phyloP scores from a whole-genome alignment of 2,888 invertebrate species.

The Drosophila subquinaria region DNA sequence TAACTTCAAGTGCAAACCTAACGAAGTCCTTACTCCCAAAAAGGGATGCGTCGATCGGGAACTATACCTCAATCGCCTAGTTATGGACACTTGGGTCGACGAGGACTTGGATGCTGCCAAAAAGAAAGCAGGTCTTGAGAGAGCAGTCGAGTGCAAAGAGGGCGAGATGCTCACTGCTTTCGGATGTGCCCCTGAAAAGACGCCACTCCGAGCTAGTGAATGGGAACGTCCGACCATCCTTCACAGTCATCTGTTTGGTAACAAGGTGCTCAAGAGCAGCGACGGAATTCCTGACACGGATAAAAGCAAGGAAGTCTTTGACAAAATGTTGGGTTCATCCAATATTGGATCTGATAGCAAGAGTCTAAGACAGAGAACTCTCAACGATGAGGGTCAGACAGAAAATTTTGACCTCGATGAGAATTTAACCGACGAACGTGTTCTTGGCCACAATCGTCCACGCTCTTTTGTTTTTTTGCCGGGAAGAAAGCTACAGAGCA shows the following conservation, averaged over 20 bases:
- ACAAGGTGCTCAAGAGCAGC: slow-evolving; percentile 8
- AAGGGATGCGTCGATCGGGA: slow-evolving; percentile 48
- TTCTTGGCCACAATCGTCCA: slow-evolving; percentile 31
- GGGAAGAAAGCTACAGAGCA: slow-evolving; percentile 29
- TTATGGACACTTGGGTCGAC: slow-evolving; percentile 27
- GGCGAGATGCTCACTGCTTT: slow-evolving; percentile 17
- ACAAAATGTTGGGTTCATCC: not conserved
- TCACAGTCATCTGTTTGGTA: slow-evolving; percentile 17
- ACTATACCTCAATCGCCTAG: not conserved
- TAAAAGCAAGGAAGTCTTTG: not conserved
- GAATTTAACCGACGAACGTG: not conserved
- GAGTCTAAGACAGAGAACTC: not conserved
- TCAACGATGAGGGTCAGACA: not conserved
- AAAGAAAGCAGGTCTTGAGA: not conserved
- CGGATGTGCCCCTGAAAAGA: slow-evolving; percentile 27
- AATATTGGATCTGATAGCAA: not conserved
- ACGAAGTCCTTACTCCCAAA: slow-evolving; percentile 26
- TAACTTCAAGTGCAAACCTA: slow-evolving; percentile 15
- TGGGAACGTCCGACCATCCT: slow-evolving; percentile 10
- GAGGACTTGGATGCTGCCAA: slow-evolving; percentile 24
- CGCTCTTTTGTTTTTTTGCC: slow-evolving; percentile 36
- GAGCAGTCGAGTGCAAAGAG: slow-evolving; percentile 3
- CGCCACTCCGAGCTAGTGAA: accelerated
- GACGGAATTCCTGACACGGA: not conserved
- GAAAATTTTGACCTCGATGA: not conserved